Evolutionary conservation across 2,113 vertebrate species (phyloP).

Genomic region (Eolophus roseicapilla): DNA sequence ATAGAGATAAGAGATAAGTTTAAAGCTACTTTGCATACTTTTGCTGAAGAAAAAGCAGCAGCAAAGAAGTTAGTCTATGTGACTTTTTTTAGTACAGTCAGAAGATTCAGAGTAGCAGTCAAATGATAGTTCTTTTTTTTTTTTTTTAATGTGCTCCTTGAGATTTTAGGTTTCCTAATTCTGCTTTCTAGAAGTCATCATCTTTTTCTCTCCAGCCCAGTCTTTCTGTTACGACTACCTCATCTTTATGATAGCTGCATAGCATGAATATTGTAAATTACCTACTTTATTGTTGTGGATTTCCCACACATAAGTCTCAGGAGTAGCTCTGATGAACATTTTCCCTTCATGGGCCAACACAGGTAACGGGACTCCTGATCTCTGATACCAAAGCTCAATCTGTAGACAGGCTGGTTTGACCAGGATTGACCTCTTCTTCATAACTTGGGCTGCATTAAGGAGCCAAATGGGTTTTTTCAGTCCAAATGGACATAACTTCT

Average conservation of each 20-base stretch:
- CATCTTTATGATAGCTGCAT: not conserved
- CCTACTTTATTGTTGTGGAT: not conserved
- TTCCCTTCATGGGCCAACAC: not conserved
- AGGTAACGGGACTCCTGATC: not conserved
- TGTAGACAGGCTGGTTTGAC: not conserved
- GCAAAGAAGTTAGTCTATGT: not conserved
- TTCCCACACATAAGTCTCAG: not conserved
- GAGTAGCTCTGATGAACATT: not conserved
- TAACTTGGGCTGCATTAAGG: not conserved
- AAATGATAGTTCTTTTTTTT: not conserved
- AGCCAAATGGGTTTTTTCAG: not conserved
- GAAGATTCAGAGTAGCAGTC: not conserved
- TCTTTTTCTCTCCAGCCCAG: not conserved
- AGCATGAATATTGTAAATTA: not conserved
- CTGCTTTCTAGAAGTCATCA: not conserved
- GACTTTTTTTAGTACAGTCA: not conserved
- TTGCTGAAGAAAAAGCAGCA: not conserved
- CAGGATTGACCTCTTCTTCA: not conserved
- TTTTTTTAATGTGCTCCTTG: not conserved
- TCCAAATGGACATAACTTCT: not conserved
- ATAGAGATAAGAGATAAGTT: constrained; percentile 41
- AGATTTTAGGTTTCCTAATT: not conserved
- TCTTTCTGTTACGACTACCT: not conserved
- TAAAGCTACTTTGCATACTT: constrained; percentile 37
- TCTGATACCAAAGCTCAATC: not conserved